Evolutionary conservation across 2,888 invertebrate genomes (phyloP).

Genomic region (Cybosia mesomella): DNA sequence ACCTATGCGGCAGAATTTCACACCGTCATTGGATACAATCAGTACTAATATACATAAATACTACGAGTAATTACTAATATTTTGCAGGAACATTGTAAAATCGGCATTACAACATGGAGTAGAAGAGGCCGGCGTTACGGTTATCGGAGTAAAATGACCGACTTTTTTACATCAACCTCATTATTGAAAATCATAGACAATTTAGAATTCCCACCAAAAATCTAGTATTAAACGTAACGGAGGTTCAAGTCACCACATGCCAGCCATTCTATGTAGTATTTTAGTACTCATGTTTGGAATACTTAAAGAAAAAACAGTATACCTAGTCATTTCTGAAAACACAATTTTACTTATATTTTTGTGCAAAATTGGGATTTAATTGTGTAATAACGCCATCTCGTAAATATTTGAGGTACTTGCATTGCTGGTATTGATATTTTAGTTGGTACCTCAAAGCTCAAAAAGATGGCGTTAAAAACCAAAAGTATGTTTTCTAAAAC

Average conservation of each 20-base stretch:
- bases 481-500: neutral
- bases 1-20: neutral
- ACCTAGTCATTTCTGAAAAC: too few species aligned
- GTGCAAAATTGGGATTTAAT: neutral
- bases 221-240: neutral
- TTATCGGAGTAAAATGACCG: neutral
- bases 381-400: neutral
- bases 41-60: neutral
- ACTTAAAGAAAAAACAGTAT: too few species aligned
- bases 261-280: neutral
- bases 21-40: neutral
- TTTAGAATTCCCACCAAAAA: neutral
- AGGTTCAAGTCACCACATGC: neutral
- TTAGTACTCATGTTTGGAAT: too few species aligned
- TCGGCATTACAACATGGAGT: neutral
- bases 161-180: neutral
- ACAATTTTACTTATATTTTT: neutral
- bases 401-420: neutral
- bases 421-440: neutral
- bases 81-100: constrained; percentile 4
- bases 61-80: constrained; percentile 2
- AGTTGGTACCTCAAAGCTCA: neutral
- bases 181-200: constrained; percentile 1
- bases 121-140: neutral
- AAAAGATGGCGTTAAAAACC: neutral